Percentiles rank a stretch among this genome's conserved stretches.
Conservation (phyloP, 1,140 invertebrate genomes). For the Physella acuta region DNA sequence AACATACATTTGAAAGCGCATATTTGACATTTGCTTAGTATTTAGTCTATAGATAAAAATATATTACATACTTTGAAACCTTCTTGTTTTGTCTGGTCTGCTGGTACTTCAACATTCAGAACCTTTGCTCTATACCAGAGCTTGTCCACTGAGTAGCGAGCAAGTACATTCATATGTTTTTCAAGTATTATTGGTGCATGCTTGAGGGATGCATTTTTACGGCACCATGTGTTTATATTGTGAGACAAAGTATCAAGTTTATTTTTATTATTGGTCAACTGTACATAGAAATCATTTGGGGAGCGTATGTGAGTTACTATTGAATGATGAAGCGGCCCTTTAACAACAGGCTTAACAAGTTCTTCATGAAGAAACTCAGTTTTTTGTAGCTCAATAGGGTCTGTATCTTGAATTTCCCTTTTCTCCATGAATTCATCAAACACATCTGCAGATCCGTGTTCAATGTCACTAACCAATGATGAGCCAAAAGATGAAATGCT, state of each 20-base stretch:
- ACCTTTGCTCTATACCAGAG: constrained; percentile 21
- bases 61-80: not conserved
- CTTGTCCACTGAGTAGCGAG: constrained; percentile 19
- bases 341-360: not conserved
- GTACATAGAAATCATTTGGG: constrained; percentile 20
- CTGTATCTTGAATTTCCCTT: too few species aligned
- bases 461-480: too few species aligned
- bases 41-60: too few species aligned
- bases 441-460: too few species aligned
- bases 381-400: too few species aligned
- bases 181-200: constrained; percentile 1
- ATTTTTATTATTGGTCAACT: constrained; percentile 1
- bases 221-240: constrained; percentile 20
- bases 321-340: constrained; percentile 8
- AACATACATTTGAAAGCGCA: too few species aligned
- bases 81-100: not conserved
- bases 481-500: constrained; percentile 13
- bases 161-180: constrained; percentile 3
- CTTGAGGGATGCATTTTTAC: not conserved
- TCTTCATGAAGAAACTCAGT: too few species aligned
- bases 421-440: too few species aligned
- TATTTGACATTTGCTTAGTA: too few species aligned
- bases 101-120: not conserved
- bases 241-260: constrained; percentile 13
- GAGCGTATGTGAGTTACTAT: constrained; percentile 20